Evolutionary conservation across 1,140 invertebrate species (phyloP).

Genomic region (Drosophila bocki): DNA sequence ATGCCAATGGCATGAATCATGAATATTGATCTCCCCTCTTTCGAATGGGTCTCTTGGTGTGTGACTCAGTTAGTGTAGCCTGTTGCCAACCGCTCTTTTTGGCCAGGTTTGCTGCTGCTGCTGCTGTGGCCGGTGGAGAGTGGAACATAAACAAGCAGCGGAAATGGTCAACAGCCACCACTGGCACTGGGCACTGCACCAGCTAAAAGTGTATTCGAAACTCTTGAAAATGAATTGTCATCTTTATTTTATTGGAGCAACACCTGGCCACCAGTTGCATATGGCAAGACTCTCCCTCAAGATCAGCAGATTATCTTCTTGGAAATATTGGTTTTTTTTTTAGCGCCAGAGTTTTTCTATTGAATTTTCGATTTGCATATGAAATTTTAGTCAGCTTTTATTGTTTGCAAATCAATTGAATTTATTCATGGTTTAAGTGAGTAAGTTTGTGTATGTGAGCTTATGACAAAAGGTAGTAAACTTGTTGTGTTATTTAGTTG

Average conservation of each 20-base stretch:
- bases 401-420: not conserved
- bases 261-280: constrained; percentile 22
- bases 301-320: constrained; percentile 11
- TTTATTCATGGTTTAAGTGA: not conserved
- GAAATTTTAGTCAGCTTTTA: not conserved
- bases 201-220: constrained; percentile 35
- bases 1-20: constrained; percentile 73
- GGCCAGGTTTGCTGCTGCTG: constrained; percentile 15
- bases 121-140: not conserved
- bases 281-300: not conserved
- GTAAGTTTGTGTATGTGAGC: not conserved
- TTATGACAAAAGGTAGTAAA: too few species aligned
- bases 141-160: constrained; percentile 37
- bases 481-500: too few species aligned
- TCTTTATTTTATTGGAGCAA: constrained; percentile 27
- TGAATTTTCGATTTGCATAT: constrained; percentile 6
- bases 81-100: constrained; percentile 41
- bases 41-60: constrained; percentile 26
- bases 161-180: constrained; percentile 38
- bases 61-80: constrained; percentile 43
- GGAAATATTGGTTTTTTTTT: not conserved
- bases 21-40: constrained; percentile 56
- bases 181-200: not conserved
- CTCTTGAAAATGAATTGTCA: constrained; percentile 47
- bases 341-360: not conserved